phyloP scores from a whole-genome alignment of 2,113 vertebrate genomes.

The Azemiops feae region DNA sequence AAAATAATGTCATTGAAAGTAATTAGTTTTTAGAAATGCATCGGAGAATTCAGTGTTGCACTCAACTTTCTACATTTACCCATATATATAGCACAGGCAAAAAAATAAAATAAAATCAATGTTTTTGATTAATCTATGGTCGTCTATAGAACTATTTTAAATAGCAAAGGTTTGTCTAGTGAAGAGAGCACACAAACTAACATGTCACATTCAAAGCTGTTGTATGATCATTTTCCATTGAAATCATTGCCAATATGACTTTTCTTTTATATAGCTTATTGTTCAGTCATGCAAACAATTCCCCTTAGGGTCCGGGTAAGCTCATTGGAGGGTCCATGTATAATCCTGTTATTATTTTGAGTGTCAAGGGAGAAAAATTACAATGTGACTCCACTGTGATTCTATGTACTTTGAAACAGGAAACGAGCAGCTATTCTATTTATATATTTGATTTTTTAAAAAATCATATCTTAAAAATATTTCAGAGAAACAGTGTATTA shows the following conservation, averaged over 20 bases:
- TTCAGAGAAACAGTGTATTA: neutral
- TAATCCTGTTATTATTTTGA: neutral
- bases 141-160: neutral
- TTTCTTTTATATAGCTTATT: neutral
- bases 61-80: neutral
- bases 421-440: neutral
- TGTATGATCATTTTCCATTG: neutral
- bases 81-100: neutral
- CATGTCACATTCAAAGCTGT: neutral
- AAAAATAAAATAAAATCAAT: neutral
- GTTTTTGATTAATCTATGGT: constrained; percentile 15
- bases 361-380: neutral
- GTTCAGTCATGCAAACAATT: neutral
- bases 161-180: neutral
- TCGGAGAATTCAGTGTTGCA: neutral
- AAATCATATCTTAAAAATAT: neutral
- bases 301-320: neutral
- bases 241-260: neutral
- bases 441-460: neutral
- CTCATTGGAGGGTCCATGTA: neutral
- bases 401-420: neutral
- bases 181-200: neutral
- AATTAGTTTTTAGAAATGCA: neutral
- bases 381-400: neutral
- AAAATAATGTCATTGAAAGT: neutral